These are phyloP conservation scores for Semotilus atromaculatus DNA, from an alignment of 2,797 vertebrate species.

Conservation along the genomic window DNA sequence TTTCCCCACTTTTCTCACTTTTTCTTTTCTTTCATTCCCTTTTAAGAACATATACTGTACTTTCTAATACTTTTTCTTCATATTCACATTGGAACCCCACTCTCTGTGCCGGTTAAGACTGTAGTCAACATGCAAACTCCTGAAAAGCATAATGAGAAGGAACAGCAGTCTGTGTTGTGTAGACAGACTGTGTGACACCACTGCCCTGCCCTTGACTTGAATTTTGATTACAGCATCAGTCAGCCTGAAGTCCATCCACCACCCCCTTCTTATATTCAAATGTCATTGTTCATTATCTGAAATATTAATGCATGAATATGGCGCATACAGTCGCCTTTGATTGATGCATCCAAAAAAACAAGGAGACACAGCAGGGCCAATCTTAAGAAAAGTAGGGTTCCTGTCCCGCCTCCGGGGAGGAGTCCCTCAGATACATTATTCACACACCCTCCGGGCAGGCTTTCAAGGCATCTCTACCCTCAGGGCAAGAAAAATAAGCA, in stretches of 20 bases:
- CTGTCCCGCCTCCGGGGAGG: slow-evolving; percentile 91
- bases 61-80: background rate
- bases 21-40: background rate
- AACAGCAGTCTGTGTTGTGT: slow-evolving; percentile 75
- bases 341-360: slow-evolving; percentile 98
- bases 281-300: slow-evolving; percentile 91
- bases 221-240: slow-evolving; percentile 79
- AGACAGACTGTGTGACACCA: slow-evolving; percentile 54
- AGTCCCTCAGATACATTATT: slow-evolving; percentile 99
- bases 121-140: background rate
- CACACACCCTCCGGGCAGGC: slow-evolving; percentile 97
- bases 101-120: background rate
- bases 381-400: slow-evolving; percentile 94
- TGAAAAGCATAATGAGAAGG: slow-evolving; percentile 2
- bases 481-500: slow-evolving; percentile 96
- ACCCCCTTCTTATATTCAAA: slow-evolving; percentile 77
- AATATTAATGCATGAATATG: slow-evolving; percentile 97
- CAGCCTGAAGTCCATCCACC: slow-evolving; percentile 67
- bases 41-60: background rate
- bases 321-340: slow-evolving; percentile 88
- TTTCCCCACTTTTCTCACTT: background rate
- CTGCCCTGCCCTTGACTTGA: slow-evolving; percentile 81
- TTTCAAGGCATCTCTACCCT: slow-evolving; percentile 97
- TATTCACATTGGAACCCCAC: background rate
- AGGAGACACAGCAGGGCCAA: slow-evolving; percentile 92